These are phyloP conservation scores for Tuberolachnus salignus DNA, from an alignment of 2,888 invertebrate genomes.

Conservation along the genomic window DNA sequence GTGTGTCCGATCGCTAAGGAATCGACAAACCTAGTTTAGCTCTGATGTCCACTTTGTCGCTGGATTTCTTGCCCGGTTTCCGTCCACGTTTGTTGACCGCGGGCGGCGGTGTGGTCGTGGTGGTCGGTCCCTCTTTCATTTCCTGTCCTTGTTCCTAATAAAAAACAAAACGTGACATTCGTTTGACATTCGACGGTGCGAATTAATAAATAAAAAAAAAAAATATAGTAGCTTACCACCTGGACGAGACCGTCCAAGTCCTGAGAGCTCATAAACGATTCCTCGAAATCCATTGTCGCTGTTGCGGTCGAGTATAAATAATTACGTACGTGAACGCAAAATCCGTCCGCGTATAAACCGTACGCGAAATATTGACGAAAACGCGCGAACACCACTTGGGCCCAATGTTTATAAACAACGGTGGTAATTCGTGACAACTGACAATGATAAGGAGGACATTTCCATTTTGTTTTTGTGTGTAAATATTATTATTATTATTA, in stretches of 20 bases:
- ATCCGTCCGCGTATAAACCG: background rate
- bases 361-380: conserved; percentile 12
- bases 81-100: conserved; percentile 74
- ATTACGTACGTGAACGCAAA: background rate
- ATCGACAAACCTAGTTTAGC: conserved; percentile 80
- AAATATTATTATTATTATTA: conserved; percentile 11
- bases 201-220: background rate
- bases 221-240: conserved; percentile 59
- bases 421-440: background rate
- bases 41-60: conserved; percentile 91
- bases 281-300: conserved; percentile 58
- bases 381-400: conserved; percentile 27
- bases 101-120: conserved; percentile 64
- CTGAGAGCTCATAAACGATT: conserved; percentile 58
- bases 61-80: conserved; percentile 82
- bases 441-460: conserved; percentile 21
- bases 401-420: conserved; percentile 27
- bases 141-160: conserved; percentile 59
- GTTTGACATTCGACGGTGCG: background rate
- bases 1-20: background rate
- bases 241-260: conserved; percentile 58
- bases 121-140: conserved; percentile 77
- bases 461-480: background rate
- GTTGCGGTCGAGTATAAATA: background rate
- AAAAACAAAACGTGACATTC: background rate